A percentile compares a stretch with the other conserved stretches of the same genome.
Evolutionary conservation across 2,113 vertebrate genomes (phyloP).

Genomic region (Cebus imitator): DNA sequence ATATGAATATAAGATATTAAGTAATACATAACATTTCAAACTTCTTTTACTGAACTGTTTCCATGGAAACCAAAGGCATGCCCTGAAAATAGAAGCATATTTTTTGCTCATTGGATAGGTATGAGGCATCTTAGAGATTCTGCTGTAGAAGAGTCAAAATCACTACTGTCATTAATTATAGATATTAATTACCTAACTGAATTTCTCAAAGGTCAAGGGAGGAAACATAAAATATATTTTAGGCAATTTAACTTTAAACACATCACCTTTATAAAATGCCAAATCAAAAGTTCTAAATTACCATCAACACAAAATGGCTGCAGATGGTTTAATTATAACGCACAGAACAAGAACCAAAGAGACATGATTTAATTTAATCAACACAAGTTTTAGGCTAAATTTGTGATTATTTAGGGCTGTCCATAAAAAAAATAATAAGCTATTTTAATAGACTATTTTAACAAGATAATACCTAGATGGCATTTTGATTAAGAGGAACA

Average conservation of each 20-base stretch:
- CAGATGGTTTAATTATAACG: constrained; percentile 33
- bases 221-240: constrained; percentile 51
- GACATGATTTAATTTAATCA: constrained; percentile 6
- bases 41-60: constrained; percentile 77
- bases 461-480: background rate
- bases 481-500: background rate
- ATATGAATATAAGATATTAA: constrained; percentile 82
- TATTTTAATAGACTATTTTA: background rate
- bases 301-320: constrained; percentile 8
- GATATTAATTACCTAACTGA: constrained; percentile 45
- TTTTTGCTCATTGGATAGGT: background rate
- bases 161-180: constrained; percentile 61
- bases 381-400: background rate
- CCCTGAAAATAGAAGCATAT: constrained; percentile 73
- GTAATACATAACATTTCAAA: constrained; percentile 82
- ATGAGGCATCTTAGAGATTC: constrained; percentile 53
- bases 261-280: constrained; percentile 26
- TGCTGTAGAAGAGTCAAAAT: constrained; percentile 26
- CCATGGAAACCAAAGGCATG: constrained; percentile 78
- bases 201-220: constrained; percentile 56
- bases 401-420: background rate
- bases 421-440: background rate
- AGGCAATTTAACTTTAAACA: constrained; percentile 52
- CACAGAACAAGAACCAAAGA: constrained; percentile 1
- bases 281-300: constrained; percentile 55